phyloP scores from a whole-genome alignment of 2,888 invertebrate species.

The Meiosimyza platycephala region DNA sequence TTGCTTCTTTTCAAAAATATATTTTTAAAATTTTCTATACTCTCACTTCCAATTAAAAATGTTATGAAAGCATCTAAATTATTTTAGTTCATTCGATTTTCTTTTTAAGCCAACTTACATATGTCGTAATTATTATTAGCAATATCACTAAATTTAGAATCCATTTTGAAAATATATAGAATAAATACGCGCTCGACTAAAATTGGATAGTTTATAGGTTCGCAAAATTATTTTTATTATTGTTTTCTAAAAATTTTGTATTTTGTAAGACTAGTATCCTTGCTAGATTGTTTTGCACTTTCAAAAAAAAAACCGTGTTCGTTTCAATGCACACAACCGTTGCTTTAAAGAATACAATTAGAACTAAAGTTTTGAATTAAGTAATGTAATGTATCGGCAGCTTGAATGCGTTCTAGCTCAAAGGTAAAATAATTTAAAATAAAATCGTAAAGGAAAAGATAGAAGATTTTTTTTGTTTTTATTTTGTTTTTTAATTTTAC shows the following conservation, averaged over 20 bases:
- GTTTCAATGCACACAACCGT: constrained; percentile 50
- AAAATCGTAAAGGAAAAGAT: constrained; percentile 42
- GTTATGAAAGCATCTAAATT: background rate
- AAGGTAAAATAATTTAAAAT: constrained; percentile 41
- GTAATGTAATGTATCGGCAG: background rate
- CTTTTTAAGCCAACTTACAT: constrained; percentile 36
- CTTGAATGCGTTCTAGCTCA: constrained; percentile 18
- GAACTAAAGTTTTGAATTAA: constrained; percentile 33
- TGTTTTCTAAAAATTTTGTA: background rate
- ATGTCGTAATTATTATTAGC: constrained; percentile 24
- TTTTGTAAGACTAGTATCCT: constrained; percentile 32
- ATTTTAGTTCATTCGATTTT: background rate
- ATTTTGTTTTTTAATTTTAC: too few relatives aligned
- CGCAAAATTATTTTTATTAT: constrained; percentile 14
- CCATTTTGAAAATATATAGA: constrained; percentile 31
- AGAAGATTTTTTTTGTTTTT: background rate
- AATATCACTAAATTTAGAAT: constrained; percentile 26
- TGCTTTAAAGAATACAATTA: constrained; percentile 46
- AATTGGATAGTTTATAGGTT: constrained; percentile 10
- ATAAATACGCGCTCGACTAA: constrained; percentile 7
- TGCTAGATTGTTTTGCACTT: constrained; percentile 19
- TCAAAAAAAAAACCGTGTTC: constrained; percentile 22
- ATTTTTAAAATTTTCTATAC: background rate
- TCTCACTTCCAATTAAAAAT: background rate
- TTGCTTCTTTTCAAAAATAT: too few relatives aligned